Evolutionary conservation across 2,797 vertebrate genomes (phyloP).

Genomic region (Gymnodraco acuticeps): DNA sequence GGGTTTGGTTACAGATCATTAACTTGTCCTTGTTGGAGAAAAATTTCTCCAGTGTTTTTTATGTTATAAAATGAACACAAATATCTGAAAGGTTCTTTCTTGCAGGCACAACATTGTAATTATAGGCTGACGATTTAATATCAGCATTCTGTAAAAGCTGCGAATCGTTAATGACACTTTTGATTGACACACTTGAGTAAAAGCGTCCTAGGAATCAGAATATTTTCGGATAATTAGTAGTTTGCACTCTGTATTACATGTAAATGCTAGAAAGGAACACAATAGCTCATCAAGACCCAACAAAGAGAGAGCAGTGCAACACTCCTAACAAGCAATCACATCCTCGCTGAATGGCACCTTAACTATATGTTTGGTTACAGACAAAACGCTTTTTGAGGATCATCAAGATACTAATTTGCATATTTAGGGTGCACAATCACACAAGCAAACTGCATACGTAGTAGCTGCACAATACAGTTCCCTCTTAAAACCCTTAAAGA

Average conservation of each 20-base stretch:
- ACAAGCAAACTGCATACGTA: constrained; percentile 13
- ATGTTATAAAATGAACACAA: constrained; percentile 26
- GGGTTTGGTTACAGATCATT: constrained; percentile 9
- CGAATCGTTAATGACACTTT: constrained; percentile 2
- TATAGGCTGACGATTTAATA: neutral
- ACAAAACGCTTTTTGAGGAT: constrained; percentile 19
- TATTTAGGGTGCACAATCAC: constrained; percentile 20
- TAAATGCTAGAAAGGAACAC: constrained; percentile 32
- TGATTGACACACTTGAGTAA: constrained; percentile 27
- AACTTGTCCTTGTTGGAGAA: neutral
- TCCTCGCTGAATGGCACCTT: constrained; percentile 23
- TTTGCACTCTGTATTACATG: constrained; percentile 2
- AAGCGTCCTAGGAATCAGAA: neutral
- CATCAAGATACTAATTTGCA: constrained; percentile 40
- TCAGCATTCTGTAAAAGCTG: constrained; percentile 19
- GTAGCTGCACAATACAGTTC: neutral
- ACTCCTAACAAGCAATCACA: constrained; percentile 37
- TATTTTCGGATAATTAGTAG: constrained; percentile 14
- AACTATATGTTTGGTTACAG: constrained; percentile 39
- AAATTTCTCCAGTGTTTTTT: neutral
- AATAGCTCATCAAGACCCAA: constrained; percentile 47
- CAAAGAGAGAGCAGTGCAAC: neutral
- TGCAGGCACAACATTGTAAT: constrained; percentile 1
- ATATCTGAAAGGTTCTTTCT: constrained; percentile 4
- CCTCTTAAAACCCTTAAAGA: constrained; percentile 10